Base-by-base conservation (phyloP, 2,888 invertebrate species). In the Meganola albula region DNA sequence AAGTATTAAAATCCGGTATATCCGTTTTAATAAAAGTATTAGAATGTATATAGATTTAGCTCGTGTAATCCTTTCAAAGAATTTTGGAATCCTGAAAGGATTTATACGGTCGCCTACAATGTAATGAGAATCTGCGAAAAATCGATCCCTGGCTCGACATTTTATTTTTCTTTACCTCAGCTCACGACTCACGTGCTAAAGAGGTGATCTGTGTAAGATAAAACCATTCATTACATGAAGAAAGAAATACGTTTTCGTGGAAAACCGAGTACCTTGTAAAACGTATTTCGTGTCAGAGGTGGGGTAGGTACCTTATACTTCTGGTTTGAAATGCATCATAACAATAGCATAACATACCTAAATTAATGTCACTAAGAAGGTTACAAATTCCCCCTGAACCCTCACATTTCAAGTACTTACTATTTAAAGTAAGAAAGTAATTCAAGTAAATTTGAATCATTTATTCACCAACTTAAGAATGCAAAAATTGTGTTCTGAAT, bases 191-290 rank as follows among this genome's bases (percentile, higher is more conserved):
- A 44, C 35, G 44, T 53, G 50, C 40, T 53, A 48, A 58, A 50
- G 34, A 50, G 39, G 46, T 50, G 39, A 50, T 58, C 46, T 54
- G 44, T 56, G 48, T 45, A 42, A 53, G 47, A 57, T 53, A 58
- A 58, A 56, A 46, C 43, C 46, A 50, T 53, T 53, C 44, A 53
- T 58, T 53, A 58, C 37, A 29, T 35, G 23, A 40, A 35, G 46
- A 36, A 46, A 41, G 41, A 50, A 52, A 48, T 53, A 53, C 41
- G 41, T 45, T 51, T 40, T 45, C 45, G 34, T 37, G 40, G 44
- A 38, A 23, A 33, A 41, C 33, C 34, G 42, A 46, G 37, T 50
- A 34, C 39, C n/a, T n/a, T n/a, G n/a, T n/a, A n/a, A n/a, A n/a
- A n/a, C n/a, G n/a, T n/a, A n/a, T n/a, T n/a, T n/a, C n/a, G n/a